phyloP scores from a whole-genome alignment of 2,113 vertebrate species.

The Rhagologus leucostigma region DNA sequence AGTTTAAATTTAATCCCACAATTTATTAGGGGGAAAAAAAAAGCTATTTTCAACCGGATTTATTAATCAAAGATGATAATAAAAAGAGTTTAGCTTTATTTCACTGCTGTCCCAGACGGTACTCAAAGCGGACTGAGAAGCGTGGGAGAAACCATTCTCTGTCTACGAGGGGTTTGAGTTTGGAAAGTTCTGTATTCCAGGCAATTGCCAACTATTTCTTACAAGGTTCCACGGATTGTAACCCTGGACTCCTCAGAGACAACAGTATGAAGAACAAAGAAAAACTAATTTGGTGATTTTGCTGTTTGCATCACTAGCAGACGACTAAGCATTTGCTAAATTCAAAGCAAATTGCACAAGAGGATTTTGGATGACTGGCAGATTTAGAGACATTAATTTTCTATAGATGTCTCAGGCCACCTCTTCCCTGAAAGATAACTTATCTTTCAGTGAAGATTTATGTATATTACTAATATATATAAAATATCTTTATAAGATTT shows the following conservation, averaged over 20 bases:
- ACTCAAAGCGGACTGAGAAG: neutral
- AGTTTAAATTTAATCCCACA: neutral
- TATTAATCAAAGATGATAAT: neutral
- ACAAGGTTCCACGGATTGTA: neutral
- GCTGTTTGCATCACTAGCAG: neutral
- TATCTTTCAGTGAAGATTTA: neutral
- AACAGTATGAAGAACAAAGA: neutral
- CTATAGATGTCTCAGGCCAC: neutral
- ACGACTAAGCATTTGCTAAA: neutral
- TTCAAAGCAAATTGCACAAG: neutral
- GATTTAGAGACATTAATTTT: neutral
- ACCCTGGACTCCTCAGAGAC: neutral
- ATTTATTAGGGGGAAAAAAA: neutral
- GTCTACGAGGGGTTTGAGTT: neutral
- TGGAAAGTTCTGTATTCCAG: neutral
- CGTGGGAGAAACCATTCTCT: neutral
- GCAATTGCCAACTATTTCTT: neutral
- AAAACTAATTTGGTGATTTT: neutral
- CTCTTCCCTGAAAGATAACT: neutral
- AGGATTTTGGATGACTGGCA: neutral
- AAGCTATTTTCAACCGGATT: neutral
- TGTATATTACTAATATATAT: neutral
- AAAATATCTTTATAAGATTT: neutral
- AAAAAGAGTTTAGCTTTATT: neutral
- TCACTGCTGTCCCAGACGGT: slow-evolving; percentile 20